Evolutionary conservation across 2,113 vertebrate genomes (phyloP).

Genomic region (Semicossyphus pulcher): DNA sequence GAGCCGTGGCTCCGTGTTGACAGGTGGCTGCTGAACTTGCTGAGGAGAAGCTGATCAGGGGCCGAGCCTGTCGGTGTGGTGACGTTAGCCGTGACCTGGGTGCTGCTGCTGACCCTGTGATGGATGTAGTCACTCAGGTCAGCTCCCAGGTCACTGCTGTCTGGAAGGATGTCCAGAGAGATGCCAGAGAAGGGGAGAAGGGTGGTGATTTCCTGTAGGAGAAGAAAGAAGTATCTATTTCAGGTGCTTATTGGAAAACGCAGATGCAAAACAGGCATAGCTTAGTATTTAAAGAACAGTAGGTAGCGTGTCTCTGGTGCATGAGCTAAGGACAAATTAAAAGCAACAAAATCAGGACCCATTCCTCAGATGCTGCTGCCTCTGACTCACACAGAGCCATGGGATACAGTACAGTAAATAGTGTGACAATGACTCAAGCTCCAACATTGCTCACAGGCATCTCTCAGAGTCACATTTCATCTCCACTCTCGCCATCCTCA

Average conservation of each 20-base stretch:
- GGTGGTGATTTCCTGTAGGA: conserved; percentile 88
- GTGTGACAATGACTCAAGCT: conserved; percentile 81
- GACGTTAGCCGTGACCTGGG: conserved; percentile 92
- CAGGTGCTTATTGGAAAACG: background rate
- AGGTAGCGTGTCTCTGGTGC: conserved; percentile 37
- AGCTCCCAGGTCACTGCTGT: conserved; percentile 90
- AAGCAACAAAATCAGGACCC: conserved; percentile 51
- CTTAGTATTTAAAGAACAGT: conserved; percentile 25
- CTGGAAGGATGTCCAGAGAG: conserved; percentile 92
- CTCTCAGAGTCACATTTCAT: conserved; percentile 71
- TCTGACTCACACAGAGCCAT: conserved; percentile 74
- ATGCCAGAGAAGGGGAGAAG: conserved; percentile 89
- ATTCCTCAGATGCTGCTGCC: conserved; percentile 64
- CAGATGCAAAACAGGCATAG: background rate
- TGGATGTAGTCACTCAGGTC: conserved; percentile 95
- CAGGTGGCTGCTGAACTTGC: conserved; percentile 95
- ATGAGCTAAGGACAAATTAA: conserved; percentile 55
- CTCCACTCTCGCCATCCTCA: conserved; percentile 56
- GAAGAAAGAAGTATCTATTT: conserved; percentile 8
- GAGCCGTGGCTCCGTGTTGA: conserved; percentile 94
- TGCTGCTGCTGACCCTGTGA: conserved; percentile 90
- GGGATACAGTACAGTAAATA: conserved; percentile 73
- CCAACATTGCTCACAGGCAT: conserved; percentile 73
- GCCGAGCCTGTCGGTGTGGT: conserved; percentile 91
- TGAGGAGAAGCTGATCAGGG: conserved; percentile 87